Evolutionary conservation across 1,140 invertebrate species (phyloP).

Genomic region (Drosophila neocordata): DNA sequence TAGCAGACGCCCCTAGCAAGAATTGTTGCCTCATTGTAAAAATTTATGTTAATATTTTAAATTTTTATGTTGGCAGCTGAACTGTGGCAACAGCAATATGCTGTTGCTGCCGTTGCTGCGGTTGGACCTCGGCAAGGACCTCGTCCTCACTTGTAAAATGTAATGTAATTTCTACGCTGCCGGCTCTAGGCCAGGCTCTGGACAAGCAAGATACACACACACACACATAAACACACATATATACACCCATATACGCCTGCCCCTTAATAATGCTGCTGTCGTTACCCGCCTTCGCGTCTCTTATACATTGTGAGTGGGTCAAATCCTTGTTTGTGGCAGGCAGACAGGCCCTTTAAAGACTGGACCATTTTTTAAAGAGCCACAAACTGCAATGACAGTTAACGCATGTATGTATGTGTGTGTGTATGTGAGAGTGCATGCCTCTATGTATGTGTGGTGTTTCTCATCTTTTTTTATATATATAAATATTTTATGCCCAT

Average conservation of each 20-base stretch:
- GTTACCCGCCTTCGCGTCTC: background rate
- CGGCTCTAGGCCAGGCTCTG: constrained; percentile 50
- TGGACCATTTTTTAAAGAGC: constrained; percentile 48
- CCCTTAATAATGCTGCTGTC: constrained; percentile 41
- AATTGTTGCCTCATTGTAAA: constrained; percentile 61
- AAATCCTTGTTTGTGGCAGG: constrained; percentile 9
- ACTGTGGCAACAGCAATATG: constrained; percentile 30
- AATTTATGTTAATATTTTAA: constrained; percentile 67
- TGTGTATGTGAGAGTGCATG: constrained; percentile 22
- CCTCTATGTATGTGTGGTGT: background rate
- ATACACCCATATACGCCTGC: constrained; percentile 11
- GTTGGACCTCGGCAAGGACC: constrained; percentile 11
- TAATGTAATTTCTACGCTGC: constrained; percentile 64
- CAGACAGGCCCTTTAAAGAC: constrained; percentile 39
- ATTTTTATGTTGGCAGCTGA: constrained; percentile 41
- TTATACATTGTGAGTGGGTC: constrained; percentile 1
- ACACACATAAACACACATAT: constrained; percentile 17
- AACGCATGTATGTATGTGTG: constrained; percentile 36
- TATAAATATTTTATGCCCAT: constrained; percentile 57
- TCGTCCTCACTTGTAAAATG: constrained; percentile 49
- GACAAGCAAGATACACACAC: constrained; percentile 23
- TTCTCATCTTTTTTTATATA: constrained; percentile 1
- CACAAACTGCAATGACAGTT: constrained; percentile 61
- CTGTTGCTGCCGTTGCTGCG: constrained; percentile 29
- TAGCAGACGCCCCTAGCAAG: constrained; percentile 9